Conservation (phyloP, 2,888 invertebrate species). For the Nipponacmea schrenckii region DNA sequence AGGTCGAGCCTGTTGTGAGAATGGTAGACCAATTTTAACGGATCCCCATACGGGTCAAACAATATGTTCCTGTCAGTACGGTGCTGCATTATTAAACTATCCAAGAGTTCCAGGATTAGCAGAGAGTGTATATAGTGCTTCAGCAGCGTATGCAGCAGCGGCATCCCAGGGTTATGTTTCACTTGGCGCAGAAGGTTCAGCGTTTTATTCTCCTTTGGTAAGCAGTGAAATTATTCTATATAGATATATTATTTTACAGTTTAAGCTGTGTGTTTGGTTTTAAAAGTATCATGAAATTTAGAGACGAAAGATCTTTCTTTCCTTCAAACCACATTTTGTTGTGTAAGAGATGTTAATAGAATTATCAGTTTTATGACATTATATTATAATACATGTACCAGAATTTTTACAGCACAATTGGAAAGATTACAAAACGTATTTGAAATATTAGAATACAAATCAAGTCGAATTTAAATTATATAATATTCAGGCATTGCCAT, state of each 20-base stretch:
- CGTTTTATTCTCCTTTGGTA: conserved; percentile 95
- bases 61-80: conserved; percentile 76
- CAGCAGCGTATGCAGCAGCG: conserved; percentile 53
- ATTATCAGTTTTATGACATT: neutral
- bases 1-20: conserved; percentile 80
- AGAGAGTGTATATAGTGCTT: conserved; percentile 61
- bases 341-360: neutral
- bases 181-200: conserved; percentile 77
- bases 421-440: neutral
- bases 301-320: neutral
- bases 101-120: conserved; percentile 72
- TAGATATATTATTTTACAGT: no score
- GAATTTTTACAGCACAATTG: neutral
- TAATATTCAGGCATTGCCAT: no score
- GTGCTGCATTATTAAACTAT: conserved; percentile 77
- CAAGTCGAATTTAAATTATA: no score
- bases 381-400: no score
- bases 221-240: conserved; percentile 67
- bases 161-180: conserved; percentile 66
- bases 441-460: no score
- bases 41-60: conserved; percentile 66
- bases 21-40: conserved; percentile 75
- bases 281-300: neutral
- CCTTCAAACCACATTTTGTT: neutral
- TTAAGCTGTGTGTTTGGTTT: neutral